phyloP scores from a whole-genome alignment of 2,888 invertebrate genomes.

The Blomia tropicalis region DNA sequence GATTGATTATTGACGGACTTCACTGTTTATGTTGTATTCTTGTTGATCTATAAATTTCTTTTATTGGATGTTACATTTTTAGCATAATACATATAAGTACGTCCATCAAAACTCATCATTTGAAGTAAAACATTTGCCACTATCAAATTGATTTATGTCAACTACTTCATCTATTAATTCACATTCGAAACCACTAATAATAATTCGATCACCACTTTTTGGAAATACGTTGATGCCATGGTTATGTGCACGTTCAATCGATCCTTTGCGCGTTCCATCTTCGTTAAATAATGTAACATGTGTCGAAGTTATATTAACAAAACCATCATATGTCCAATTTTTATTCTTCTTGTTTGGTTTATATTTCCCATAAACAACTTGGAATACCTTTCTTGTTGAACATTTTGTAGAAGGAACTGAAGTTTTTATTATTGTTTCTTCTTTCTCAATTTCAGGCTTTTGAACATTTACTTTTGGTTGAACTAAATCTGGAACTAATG shows the following conservation, averaged over 20 bases:
- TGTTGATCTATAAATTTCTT: too few species aligned
- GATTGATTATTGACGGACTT: too few species aligned
- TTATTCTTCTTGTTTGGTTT: constrained; percentile 22
- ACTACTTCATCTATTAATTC: too few species aligned
- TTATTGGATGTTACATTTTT: too few species aligned
- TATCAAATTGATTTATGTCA: too few species aligned
- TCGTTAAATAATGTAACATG: background rate
- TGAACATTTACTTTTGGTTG: background rate
- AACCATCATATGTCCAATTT: constrained; percentile 13
- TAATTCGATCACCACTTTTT: background rate
- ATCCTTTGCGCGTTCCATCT: background rate
- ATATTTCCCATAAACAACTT: constrained; percentile 16
- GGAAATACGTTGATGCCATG: too few species aligned
- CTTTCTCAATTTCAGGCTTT: background rate
- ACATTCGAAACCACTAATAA: background rate
- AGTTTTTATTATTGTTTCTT: background rate
- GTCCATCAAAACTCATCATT: too few species aligned
- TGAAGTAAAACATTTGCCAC: too few species aligned
- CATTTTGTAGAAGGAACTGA: background rate
- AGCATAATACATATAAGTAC: too few species aligned
- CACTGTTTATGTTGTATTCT: too few species aligned
- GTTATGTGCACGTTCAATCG: too few species aligned
- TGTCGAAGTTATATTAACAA: background rate
- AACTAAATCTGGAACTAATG: background rate
- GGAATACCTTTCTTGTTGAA: background rate